Evolutionary conservation across 2,113 vertebrate species (phyloP).

Genomic region (Solenodon paradoxus): DNA sequence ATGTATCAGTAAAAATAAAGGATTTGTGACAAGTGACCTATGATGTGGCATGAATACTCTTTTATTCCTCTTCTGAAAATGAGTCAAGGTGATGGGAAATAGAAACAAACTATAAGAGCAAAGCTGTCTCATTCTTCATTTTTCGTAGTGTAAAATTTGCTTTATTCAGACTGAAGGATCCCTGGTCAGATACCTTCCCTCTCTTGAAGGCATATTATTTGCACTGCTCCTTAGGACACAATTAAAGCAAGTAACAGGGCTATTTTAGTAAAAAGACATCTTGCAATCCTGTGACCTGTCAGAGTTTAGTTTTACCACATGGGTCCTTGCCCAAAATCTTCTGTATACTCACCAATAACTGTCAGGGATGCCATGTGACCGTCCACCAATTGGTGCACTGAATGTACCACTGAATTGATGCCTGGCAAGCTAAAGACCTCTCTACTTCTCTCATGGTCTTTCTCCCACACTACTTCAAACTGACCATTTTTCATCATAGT

Average conservation of each 20-base stretch:
- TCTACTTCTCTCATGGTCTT: not conserved
- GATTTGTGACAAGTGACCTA: not conserved
- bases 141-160: not conserved
- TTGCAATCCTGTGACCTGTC: not conserved
- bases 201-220: not conserved
- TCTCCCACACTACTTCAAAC: not conserved
- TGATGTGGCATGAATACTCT: not conserved
- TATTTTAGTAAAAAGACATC: not conserved
- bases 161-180: not conserved
- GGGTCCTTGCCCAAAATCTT: not conserved
- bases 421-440: not conserved
- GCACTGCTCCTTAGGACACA: not conserved
- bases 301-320: not conserved
- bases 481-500: not conserved
- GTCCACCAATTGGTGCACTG: fast-evolving
- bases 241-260: not conserved
- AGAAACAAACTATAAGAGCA: not conserved
- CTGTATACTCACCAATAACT: not conserved
- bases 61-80: not conserved
- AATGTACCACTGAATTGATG: too few species aligned
- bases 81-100: not conserved
- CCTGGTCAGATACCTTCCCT: not conserved
- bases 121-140: not conserved
- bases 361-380: too few species aligned
- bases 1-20: not conserved